Conservation (phyloP, 2,113 vertebrate genomes). For the Pteruthius melanotis region DNA sequence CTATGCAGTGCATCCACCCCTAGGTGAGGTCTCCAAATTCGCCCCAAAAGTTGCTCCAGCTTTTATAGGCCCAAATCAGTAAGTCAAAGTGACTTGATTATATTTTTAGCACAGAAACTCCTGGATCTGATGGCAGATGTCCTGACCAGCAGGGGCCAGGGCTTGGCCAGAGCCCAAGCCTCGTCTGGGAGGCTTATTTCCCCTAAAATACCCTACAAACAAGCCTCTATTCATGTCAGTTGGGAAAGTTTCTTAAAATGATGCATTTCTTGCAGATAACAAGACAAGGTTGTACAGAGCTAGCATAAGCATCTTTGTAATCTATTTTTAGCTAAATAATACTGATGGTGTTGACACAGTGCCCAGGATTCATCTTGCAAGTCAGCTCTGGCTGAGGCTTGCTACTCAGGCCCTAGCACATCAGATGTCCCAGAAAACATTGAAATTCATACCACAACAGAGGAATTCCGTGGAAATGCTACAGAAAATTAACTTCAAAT, state of each 20-base stretch:
- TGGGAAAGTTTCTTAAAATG: neutral
- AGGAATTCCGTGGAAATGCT: neutral
- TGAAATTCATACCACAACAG: neutral
- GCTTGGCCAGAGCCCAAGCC: neutral
- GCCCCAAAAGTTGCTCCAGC: neutral
- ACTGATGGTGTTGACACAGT: neutral
- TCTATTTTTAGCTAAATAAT: neutral
- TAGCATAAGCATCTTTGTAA: neutral
- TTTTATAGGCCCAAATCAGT: neutral
- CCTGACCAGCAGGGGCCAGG: neutral
- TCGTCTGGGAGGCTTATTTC: neutral
- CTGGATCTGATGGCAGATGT: neutral
- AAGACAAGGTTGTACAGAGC: neutral
- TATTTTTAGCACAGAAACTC: neutral
- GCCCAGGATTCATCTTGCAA: neutral
- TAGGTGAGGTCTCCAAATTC: neutral
- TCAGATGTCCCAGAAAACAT: neutral
- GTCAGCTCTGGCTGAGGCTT: neutral
- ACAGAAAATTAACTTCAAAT: neutral
- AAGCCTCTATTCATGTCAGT: neutral
- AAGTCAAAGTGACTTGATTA: neutral
- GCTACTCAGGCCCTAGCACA: neutral
- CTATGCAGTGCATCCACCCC: accelerated
- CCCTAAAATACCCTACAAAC: neutral
- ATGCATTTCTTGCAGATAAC: neutral